Conservation (phyloP, 2,113 vertebrate genomes). For the Meleagris gallopavo region DNA sequence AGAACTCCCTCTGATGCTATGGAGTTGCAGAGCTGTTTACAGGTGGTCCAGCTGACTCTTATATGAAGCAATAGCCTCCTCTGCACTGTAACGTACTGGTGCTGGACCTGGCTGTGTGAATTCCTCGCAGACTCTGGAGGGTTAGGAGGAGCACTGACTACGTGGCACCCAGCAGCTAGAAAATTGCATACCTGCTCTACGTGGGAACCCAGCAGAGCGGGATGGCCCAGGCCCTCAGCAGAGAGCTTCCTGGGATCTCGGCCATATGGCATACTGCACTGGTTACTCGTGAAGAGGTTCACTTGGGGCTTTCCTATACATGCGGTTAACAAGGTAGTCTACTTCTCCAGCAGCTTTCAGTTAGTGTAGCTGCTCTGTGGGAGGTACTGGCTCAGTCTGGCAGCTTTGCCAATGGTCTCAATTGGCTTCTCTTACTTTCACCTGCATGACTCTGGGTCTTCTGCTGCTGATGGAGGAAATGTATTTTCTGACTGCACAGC, state of each 20-base stretch:
- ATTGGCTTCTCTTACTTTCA: not conserved
- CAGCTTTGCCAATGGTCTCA: not conserved
- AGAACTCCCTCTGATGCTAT: not conserved
- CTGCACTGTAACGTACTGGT: not conserved
- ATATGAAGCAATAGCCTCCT: not conserved
- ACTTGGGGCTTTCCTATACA: not conserved
- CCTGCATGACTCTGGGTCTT: not conserved
- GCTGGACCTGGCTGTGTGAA: not conserved
- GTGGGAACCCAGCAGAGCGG: not conserved
- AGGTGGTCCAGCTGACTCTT: not conserved
- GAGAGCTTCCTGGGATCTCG: not conserved
- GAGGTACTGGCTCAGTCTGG: not conserved
- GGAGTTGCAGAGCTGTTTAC: not conserved
- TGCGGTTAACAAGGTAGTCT: not conserved
- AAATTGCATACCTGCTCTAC: not conserved
- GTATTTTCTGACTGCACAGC: not conserved
- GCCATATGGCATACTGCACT: not conserved
- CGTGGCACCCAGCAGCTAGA: rapidly evolving
- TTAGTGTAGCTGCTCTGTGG: not conserved
- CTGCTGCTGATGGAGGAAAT: not conserved
- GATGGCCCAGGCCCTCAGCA: not conserved
- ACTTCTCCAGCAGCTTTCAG: not conserved
- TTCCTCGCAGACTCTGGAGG: not conserved
- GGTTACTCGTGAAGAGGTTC: not conserved
- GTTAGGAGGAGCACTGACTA: not conserved